Evolutionary conservation across 2,113 vertebrate species (phyloP), one percentile per base, ranked within the genome.

Genomic region (Bambusicola thoracicus): DNA sequence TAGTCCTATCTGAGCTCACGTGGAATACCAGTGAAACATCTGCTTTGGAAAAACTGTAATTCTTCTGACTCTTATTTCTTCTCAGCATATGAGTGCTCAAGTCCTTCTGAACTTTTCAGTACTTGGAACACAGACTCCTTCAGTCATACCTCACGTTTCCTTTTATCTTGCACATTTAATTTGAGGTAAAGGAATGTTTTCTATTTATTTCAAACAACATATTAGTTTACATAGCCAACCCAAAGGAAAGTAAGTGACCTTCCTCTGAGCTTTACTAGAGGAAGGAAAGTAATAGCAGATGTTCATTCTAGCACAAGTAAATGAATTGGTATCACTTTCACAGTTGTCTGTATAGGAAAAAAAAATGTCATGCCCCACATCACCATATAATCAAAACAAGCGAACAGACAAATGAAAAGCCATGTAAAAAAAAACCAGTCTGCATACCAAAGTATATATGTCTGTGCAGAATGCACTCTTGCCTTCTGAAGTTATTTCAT

Each of bases 11-110:
- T 90, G 95, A 95, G 91, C 80, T 96, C 75, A 59, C n/a, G 82
- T 94, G 77, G 73, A 97, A 95, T 93, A 94, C 68, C 93, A 94
- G 85, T 53, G 93, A 83, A 94, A 95, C 91, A 94, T 21, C 73
- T 95, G 91, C 91, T 94, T 88, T 95, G 93, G 95, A 94, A 94
- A 94, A 92, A 68, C 43, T 75, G 20, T 41, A 81, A 24, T 96
- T 95, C 72, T 79, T 88, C 49, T 85, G 67, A 79, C 59, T 59
- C 70, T 53, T 48, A 5, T 14, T 83, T 85, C 58, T 86, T 87
- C 78, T 65, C 75, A 87, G 81, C 62, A 80, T 38, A 61, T 0
- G 1, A 77, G 7, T 13, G 25, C 30, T 78, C 20, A 22, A 89
- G 61, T 36, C 15, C 38, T 81, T 63, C 65, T 72, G 62, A 73